These are phyloP conservation scores for Grallaria varia DNA, from an alignment of 2,113 vertebrate genomes.

Conservation along the genomic window DNA sequence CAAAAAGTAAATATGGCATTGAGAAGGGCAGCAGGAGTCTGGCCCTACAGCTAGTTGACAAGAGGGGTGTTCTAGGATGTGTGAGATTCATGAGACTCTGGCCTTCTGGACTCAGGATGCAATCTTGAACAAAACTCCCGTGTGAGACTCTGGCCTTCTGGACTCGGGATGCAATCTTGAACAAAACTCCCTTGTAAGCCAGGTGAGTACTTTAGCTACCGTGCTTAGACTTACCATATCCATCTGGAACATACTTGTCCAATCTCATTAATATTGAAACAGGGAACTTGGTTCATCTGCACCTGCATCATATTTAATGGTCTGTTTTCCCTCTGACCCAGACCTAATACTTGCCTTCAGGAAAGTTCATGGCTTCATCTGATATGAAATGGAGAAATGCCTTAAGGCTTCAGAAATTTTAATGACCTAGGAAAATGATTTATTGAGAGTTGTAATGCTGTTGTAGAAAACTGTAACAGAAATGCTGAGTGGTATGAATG, in stretches of 20 bases:
- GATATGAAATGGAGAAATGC: neutral
- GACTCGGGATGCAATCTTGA: neutral
- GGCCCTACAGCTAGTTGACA: neutral
- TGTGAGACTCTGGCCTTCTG: neutral
- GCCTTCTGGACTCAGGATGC: neutral
- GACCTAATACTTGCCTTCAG: neutral
- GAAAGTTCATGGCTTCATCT: neutral
- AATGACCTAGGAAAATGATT: neutral
- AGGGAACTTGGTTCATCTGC: neutral
- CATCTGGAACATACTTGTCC: neutral
- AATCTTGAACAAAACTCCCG: neutral
- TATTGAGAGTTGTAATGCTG: neutral
- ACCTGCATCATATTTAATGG: neutral
- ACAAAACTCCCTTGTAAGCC: neutral
- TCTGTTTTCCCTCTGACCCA: neutral
- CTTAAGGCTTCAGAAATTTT: neutral
- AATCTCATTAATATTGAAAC: neutral
- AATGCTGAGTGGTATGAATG: neutral
- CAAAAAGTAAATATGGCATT: neutral
- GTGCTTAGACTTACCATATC: neutral
- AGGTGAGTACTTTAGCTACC: neutral
- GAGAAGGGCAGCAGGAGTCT: neutral
- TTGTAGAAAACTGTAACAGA: neutral
- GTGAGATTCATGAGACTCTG: neutral
- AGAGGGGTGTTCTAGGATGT: neutral